Evolutionary conservation across 2,888 invertebrate genomes (phyloP).

Genomic region (Merodon equestris): DNA sequence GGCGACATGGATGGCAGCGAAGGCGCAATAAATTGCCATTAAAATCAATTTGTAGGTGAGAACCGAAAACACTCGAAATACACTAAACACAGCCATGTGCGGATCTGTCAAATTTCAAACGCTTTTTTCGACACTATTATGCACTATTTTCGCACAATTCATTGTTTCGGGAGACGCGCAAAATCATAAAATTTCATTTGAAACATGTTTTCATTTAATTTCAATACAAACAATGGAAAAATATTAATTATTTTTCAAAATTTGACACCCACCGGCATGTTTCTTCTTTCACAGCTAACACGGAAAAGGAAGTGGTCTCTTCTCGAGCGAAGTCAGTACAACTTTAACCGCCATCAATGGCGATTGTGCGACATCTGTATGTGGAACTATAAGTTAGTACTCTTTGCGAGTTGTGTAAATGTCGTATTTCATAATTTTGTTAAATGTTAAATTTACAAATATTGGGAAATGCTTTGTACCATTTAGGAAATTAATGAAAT

Average conservation of each 20-base stretch:
- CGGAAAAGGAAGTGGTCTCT: constrained; percentile 77
- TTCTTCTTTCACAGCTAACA: constrained; percentile 78
- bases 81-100: constrained; percentile 66
- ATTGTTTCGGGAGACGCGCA: constrained; percentile 23
- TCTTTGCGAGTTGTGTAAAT: constrained; percentile 8
- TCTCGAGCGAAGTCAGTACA: constrained; percentile 44
- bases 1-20: not conserved
- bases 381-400: constrained; percentile 6
- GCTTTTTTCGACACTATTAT: constrained; percentile 40
- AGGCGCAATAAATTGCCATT: not conserved
- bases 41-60: not conserved
- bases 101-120: constrained; percentile 54
- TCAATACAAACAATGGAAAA: constrained; percentile 19
- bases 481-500: no score
- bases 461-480: no score
- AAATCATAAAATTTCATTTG: constrained; percentile 38
- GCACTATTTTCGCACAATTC: constrained; percentile 1
- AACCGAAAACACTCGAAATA: constrained; percentile 9
- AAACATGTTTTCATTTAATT: not conserved
- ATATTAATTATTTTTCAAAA: constrained; percentile 71
- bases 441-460: constrained; percentile 5
- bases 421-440: not conserved
- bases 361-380: constrained; percentile 15
- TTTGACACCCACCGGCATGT: constrained; percentile 79
- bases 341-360: not conserved